Conservation (phyloP, 2,113 vertebrate species). For the Sylvicapra grimmia region DNA sequence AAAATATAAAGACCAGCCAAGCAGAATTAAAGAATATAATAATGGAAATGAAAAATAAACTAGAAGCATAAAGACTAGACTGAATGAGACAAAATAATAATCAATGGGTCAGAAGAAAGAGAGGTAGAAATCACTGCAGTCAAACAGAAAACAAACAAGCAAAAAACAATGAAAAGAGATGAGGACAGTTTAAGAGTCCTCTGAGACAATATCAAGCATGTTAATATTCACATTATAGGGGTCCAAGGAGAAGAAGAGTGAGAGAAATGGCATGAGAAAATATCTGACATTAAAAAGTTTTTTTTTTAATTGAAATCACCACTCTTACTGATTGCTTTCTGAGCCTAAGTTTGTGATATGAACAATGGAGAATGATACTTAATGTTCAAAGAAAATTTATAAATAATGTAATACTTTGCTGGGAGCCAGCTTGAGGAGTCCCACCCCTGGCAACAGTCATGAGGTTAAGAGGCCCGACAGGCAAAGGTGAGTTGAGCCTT, state of each 20-base stretch:
- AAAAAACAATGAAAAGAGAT: neutral
- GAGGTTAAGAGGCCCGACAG: no score
- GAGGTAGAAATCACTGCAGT: neutral
- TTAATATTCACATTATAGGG: neutral
- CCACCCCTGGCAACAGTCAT: accelerated
- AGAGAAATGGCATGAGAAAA: neutral
- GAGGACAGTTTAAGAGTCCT: neutral
- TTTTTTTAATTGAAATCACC: neutral
- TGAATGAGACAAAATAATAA: neutral
- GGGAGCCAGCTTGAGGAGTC: no score
- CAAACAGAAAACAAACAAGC: neutral
- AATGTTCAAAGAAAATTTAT: neutral
- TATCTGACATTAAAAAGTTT: neutral
- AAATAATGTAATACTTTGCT: neutral
- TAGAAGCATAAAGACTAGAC: neutral
- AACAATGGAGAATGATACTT: neutral
- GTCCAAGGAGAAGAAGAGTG: neutral
- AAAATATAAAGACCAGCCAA: neutral
- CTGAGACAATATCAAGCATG: neutral
- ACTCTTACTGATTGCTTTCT: neutral
- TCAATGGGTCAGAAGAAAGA: neutral
- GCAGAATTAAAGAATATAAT: neutral
- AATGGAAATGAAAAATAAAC: neutral
- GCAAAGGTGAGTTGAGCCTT: no score
- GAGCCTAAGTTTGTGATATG: neutral